Percentiles rank a stretch among this genome's conserved stretches.
Conservation (phyloP, 2,888 invertebrate species). For the Augochlorella aurata region DNA sequence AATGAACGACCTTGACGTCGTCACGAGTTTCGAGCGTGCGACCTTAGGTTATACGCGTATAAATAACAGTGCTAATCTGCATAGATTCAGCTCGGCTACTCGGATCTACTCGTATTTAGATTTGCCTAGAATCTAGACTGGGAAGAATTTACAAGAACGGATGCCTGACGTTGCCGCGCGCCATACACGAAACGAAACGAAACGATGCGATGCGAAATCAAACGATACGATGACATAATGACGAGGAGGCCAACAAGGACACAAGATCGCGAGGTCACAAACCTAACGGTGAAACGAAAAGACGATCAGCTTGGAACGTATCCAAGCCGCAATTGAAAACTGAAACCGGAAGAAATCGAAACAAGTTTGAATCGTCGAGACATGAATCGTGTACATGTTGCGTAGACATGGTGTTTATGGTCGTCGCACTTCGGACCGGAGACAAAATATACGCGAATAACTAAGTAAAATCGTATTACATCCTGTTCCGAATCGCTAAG, state of each 20-base stretch:
- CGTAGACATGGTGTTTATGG: background rate
- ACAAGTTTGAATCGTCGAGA: conserved; percentile 13
- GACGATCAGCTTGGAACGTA: background rate
- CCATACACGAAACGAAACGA: background rate
- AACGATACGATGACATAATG: background rate
- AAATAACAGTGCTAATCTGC: background rate
- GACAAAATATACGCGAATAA: background rate
- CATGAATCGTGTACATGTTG: background rate
- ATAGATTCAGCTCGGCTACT: background rate
- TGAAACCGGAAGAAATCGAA: background rate
- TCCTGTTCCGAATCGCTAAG: background rate
- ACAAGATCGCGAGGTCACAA: no score
- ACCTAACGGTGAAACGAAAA: background rate
- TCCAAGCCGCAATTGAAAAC: no score
- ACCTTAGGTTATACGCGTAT: background rate
- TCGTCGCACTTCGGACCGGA: background rate
- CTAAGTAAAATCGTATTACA: background rate
- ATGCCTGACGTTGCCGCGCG: background rate
- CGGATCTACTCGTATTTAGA: background rate
- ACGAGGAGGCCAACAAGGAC: background rate
- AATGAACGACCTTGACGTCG: background rate
- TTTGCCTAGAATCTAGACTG: background rate
- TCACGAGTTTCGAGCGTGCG: background rate
- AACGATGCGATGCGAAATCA: background rate
- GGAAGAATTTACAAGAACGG: background rate